phyloP scores from a whole-genome alignment of 64 coral and sea anemone species.

The Anthopleura sola region DNA sequence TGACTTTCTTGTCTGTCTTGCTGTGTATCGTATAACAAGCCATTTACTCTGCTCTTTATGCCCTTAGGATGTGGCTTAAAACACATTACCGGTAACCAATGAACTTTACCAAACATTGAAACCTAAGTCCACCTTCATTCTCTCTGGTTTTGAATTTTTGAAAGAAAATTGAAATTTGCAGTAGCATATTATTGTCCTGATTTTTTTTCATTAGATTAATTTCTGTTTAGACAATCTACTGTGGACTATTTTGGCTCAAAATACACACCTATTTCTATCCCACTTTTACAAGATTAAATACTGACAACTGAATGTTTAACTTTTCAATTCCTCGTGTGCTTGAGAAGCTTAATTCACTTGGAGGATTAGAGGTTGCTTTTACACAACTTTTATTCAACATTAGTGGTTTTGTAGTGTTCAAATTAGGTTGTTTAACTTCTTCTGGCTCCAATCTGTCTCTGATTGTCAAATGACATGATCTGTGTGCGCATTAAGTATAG shows the following conservation, averaged over 20 bases:
- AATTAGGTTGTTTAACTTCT: conserved; percentile 23
- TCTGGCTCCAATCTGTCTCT: conserved; percentile 20
- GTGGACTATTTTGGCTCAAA: not conserved
- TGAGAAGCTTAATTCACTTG: conserved; percentile 15
- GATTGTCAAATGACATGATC: conserved; percentile 15
- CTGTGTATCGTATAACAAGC: conserved; percentile 18
- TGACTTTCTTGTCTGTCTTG: conserved; percentile 15
- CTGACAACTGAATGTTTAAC: conserved; percentile 12
- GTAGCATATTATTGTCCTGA: no score
- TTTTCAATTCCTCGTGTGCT: not conserved
- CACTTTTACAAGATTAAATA: conserved; percentile 16
- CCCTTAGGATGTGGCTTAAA: conserved; percentile 11
- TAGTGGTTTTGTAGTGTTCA: conserved; percentile 17
- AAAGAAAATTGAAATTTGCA: not conserved
- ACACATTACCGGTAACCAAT: conserved; percentile 26
- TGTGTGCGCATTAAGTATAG: conserved; percentile 3
- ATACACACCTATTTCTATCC: not conserved
- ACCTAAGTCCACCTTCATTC: not conserved
- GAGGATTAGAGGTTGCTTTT: conserved; percentile 16
- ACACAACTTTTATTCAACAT: conserved; percentile 14
- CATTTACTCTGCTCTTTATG: conserved; percentile 23
- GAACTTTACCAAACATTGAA: not conserved
- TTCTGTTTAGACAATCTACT: not conserved
- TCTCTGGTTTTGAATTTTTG: not conserved
- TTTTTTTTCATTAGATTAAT: not conserved